Percentiles rank a stretch among this genome's conserved stretches.
These are phyloP conservation scores for human (Homo sapiens) DNA, from an alignment of 2,113 vertebrate genomes.

Conservation along the genomic window GRCh38 chr2:103410501-103411000, in stretches of 20 bases:
- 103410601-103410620: not conserved
- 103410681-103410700: not conserved
- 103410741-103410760: not conserved
- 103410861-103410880: not conserved
- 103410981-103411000: rapidly evolving
- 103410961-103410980: not conserved
- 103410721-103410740: not conserved
- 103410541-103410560: not conserved
- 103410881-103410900: not conserved
- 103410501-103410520: not conserved
- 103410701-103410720: not conserved
- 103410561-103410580: not conserved
- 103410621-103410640: not conserved
- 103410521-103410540: not conserved
- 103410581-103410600: not conserved
- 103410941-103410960: not conserved
- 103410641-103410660: not conserved
- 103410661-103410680: not conserved
- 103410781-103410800: not conserved
- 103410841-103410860: not conserved
- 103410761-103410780: not conserved
- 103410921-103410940: not conserved
- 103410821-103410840: not conserved
- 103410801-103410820: not conserved
- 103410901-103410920: not conserved